Evolutionary conservation across 2,888 invertebrate genomes (phyloP), one percentile per base, ranked within the genome.

Genomic region (Hyles lineata): DNA sequence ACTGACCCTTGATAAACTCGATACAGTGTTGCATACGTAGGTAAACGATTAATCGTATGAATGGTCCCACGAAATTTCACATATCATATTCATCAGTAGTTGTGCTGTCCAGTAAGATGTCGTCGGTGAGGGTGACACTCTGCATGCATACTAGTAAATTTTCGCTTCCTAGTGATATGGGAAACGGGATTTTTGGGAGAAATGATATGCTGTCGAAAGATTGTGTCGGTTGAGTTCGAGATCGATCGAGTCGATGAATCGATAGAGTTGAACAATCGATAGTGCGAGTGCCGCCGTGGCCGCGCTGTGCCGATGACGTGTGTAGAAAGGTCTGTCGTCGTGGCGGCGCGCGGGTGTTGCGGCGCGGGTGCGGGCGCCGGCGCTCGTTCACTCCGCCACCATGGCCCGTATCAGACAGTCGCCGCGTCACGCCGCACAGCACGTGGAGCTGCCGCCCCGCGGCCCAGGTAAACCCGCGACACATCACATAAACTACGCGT

Each of bases 321-420:
- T 88, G 86, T 81, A 76, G 84, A 84, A 80, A 83, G 87, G 84
- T 75, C 59, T 76, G 83, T 85, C 86, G 87, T 67, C 85, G 87
- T 84, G 87, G 88, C 83, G 79, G 82, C 78, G 78, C 76, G 83
- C 79, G 74, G 78, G 79, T 80, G 81, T 78, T 72, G 76, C 80
- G 79, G 80, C 73, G 72, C 75, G 74, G 76, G 72, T 76, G 74
- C 76, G 76, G 55, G 55, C 55, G 55, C 55, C 55, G 55, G n/a
- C 55, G 79, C 86, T 84, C 90, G 83, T 85, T 88, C 94, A 94
- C 92, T 93, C 91, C 87, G 89, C 84, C 86, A 87, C 85, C 88
- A 94, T 94, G 94, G 93, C 92, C 87, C 94, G 94, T 79, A 91
- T 94, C 82, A 93, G 89, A 88, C 94, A 92, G 92, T 92, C 94